Evolutionary conservation across 2,113 vertebrate species (phyloP), one percentile per base, ranked within the genome.

Genomic region (Entomyzon cyanotis): DNA sequence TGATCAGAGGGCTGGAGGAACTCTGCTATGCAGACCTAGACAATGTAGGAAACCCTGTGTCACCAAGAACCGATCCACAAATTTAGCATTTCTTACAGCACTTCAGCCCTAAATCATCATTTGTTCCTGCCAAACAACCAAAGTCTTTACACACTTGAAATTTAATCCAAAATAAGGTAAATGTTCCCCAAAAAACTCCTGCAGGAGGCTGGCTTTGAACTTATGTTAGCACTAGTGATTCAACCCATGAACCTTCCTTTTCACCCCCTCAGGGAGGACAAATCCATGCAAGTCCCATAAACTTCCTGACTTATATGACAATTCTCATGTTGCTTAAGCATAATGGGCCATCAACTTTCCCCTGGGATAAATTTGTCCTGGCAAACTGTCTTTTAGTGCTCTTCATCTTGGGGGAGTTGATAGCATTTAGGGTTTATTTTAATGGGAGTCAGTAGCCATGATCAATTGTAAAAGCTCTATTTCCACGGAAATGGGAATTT

Each of bases 401-500:
- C 56, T 78, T 11, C 93, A 92, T 96, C 95, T 94, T 96, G 90
- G 55, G 89, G 87, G 77, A 96, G 77, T 46, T 96, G 95, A 93
- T 83, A 92, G 94, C 95, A 85, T 94, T 95, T 95, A 90, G 93
- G 87, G 82, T 94, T 95, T 96, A 49, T 82, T 97, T 96, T 96
- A 96, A 97, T 96, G 96, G 89, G 73, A 94, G 67, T 70, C 10
- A 3, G 94, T 96, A 95, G 92, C 94, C 75, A 50, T 95, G 96
- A 97, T 97, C 97, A 96, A 97, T 97, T 81, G 73, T 75, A 94
- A 93, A 83, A 95, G 91, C 87, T 86, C 83, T 97, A 89, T 96
- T 97, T 95, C 95, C 78, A 78, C 84, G 85, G 95, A 97, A 97
- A 97, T 97, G 96, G 83, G 95, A 92, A 89, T 96, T 96, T 97